Evolutionary conservation across 30 jellyfish, hydroid and myxozoan species (phyloP), one percentile per base, ranked within the genome.

Genomic region (Clytia hemisphaerica): DNA sequence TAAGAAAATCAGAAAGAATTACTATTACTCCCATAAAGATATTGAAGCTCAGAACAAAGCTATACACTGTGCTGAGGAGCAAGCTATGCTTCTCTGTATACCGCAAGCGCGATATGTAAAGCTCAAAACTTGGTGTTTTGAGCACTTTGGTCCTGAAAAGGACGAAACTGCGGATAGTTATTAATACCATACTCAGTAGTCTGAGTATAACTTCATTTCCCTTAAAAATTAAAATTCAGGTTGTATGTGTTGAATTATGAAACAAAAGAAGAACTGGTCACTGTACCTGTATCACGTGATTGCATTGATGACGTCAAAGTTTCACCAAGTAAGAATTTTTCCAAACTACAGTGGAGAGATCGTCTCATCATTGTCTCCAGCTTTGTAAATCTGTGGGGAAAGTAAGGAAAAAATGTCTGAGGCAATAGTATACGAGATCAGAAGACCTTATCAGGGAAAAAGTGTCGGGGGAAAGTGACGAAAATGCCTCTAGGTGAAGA

Each of bases 261-360:
- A 21, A 32, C 61, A 10, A 61, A 37, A 32, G 75, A 61, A 5
- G 75, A 61, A 61, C 30, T 61, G 59, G 71, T 37, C 70, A 61
- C 61, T 16, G 9, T 22, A 10, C 75, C 75, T 15, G 75, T 61
- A 29, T 5, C 75, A 9, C 21, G 63, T 15, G 75, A 61, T 7
- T 6, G 22, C 32, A 32, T 61, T 29, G 75, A 61, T 29, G 75
- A 61, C 36, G 2, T 61, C 33, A 61, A 61, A 61, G 6, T 61
- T 24, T 61, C 75, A 28, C 75, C 75, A 24, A 63, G 75, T 61
- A 1, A 61, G 36, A 12, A 9, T 42, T 42, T 42, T 9, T 42
- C n/a, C 15, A 42, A 42, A 42, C 12, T 42, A 42, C 15, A 42
- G n/a, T 9, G 12, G 53, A 42, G n/a, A 42, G 53, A 42, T 42